phyloP scores from a whole-genome alignment of 2,797 vertebrate species.

The Moxostoma hubbsi region DNA sequence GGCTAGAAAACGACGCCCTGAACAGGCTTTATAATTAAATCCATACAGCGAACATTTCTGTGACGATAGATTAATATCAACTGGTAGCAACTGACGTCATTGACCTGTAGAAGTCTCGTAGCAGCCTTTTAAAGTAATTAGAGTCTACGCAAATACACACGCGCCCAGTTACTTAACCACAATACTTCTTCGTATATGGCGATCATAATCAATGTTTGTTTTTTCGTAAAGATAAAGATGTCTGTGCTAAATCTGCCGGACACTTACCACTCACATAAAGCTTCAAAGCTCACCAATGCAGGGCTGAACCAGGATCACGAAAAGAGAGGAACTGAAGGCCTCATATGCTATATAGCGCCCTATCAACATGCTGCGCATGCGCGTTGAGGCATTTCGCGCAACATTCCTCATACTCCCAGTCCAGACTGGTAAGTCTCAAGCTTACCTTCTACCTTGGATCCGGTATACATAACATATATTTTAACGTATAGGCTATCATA shows the following conservation, averaged over 20 bases:
- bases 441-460: not conserved
- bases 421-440: slow-evolving; percentile 6
- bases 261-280: slow-evolving; percentile 51
- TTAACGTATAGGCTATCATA: no score
- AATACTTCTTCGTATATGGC: not conserved
- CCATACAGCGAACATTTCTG: not conserved
- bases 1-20: slow-evolving; percentile 12
- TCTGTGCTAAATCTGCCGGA: slow-evolving; percentile 21
- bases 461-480: not conserved
- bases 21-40: not conserved
- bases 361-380: slow-evolving; percentile 52
- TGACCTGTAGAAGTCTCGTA: not conserved
- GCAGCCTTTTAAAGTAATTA: no score
- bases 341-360: slow-evolving; percentile 24
- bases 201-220: not conserved
- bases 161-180: not conserved
- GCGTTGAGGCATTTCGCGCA: slow-evolving; percentile 18
- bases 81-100: not conserved
- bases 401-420: slow-evolving; percentile 39
- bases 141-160: not conserved
- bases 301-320: slow-evolving; percentile 38
- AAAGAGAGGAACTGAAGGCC: slow-evolving; percentile 51
- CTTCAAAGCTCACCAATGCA: slow-evolving; percentile 16
- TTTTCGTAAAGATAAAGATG: not conserved
- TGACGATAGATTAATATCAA: not conserved